Evolutionary conservation across 2,888 invertebrate genomes (phyloP), one percentile per base, ranked within the genome.

Genomic region (Hydrotaea diabolus): DNA sequence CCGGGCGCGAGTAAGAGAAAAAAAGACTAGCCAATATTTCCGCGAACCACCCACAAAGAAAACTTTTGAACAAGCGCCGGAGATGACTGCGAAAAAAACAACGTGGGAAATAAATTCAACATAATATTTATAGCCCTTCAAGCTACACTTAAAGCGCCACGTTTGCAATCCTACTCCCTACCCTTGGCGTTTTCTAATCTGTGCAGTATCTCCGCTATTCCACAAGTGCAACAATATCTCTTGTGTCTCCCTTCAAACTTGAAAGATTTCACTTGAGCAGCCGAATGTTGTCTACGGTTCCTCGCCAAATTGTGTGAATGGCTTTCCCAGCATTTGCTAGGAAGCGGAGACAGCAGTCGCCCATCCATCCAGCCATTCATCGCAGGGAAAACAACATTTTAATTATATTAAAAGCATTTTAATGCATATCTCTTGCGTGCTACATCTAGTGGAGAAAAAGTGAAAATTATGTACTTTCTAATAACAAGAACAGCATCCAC

Each of bases 361-460:
- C 15, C n/a, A n/a, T n/a, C n/a, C n/a, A n/a, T n/a, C n/a, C n/a
- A n/a, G n/a, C n/a, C 62, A 49, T 49, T n/a, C 49, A 49, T 49
- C 49, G 13, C n/a, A 62, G 36, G 36, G 62, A 62, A 69, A 69
- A 69, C 39, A 69, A 69, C 69, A 69, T 69, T 69, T 69, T 69
- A 69, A 69, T 69, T 69, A 69, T 69, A 69, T 69, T 69, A 69
- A 69, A 69, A 69, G 69, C 69, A 69, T 69, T 69, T 69, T 46
- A 69, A 69, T 69, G 69, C 69, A 69, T 46, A 21, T 43, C 69
- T 39, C 19, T 46, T 39, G 39, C 46, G 46, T 69, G 23, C 19
- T 15, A 43, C 69, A 46, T 66, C 39, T 43, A 21, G 39, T 66
- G 36, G 19, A 31, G 46, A 39, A 46, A 46, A 69, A 69, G 69